Evolutionary conservation across 2,888 invertebrate species (phyloP).

Genomic region (Unio delphinus): DNA sequence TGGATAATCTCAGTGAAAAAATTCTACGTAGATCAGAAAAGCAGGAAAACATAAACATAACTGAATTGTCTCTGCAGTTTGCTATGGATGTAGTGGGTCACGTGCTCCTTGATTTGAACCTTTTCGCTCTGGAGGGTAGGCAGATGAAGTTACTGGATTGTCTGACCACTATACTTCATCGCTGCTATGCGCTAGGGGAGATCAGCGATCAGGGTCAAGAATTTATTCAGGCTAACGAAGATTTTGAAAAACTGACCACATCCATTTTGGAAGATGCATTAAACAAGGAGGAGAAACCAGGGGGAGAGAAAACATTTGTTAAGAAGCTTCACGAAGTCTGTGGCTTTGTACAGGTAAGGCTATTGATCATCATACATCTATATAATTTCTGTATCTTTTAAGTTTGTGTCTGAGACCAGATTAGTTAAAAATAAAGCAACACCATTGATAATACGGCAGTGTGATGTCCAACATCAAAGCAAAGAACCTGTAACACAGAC

Average conservation of each 20-base stretch:
- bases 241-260: constrained; percentile 34
- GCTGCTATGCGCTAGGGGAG: constrained; percentile 42
- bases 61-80: constrained; percentile 36
- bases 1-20: constrained; percentile 38
- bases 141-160: constrained; percentile 36
- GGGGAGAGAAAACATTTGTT: constrained; percentile 36
- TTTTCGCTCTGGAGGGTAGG: constrained; percentile 40
- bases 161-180: constrained; percentile 47
- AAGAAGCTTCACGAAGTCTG: constrained; percentile 44
- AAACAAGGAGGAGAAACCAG: constrained; percentile 22
- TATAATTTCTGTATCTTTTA: too few relatives aligned
- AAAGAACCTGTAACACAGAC: too few relatives aligned
- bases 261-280: constrained; percentile 37
- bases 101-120: constrained; percentile 44
- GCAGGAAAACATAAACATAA: constrained; percentile 29
- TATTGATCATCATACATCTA: too few relatives aligned
- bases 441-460: too few relatives aligned
- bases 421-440: too few relatives aligned
- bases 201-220: constrained; percentile 34
- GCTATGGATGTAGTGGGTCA: constrained; percentile 52
- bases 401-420: too few relatives aligned
- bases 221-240: constrained; percentile 30
- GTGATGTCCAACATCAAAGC: too few relatives aligned
- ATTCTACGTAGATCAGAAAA: constrained; percentile 18
- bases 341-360: constrained; percentile 36